Percentiles rank a stretch among this genome's conserved stretches.
These are phyloP conservation scores for Caenorhabditis zanzibari DNA, from an alignment of 2,888 invertebrate species.

Conservation along the genomic window DNA sequence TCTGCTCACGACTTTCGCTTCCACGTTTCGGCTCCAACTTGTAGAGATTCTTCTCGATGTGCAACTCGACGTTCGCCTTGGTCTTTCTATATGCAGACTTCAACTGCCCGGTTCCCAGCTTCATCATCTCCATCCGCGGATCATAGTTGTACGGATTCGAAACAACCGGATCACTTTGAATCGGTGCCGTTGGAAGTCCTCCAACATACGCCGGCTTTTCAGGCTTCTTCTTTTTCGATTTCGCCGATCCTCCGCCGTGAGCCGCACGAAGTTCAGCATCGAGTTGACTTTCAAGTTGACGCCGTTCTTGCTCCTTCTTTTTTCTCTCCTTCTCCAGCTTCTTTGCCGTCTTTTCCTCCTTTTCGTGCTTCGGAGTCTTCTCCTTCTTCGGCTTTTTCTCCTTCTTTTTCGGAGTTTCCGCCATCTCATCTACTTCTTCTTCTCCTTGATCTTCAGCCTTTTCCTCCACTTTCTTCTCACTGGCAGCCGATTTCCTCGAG, in stretches of 20 bases:
- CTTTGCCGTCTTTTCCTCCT: conserved; percentile 12
- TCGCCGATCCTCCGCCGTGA: conserved; percentile 51
- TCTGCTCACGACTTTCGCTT: conserved; percentile 39
- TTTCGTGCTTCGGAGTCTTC: background rate
- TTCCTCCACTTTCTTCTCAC: background rate
- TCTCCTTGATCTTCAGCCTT: background rate
- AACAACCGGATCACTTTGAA: conserved; percentile 64
- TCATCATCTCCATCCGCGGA: conserved; percentile 72
- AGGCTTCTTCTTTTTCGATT: conserved; percentile 68
- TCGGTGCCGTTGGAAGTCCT: conserved; percentile 65
- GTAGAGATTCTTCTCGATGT: conserved; percentile 68
- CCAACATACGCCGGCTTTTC: conserved; percentile 69
- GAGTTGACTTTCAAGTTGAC: conserved; percentile 33
- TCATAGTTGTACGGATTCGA: conserved; percentile 75
- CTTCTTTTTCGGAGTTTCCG: conserved; percentile 25
- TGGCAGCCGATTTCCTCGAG: conserved; percentile 13
- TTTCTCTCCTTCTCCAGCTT: conserved; percentile 7
- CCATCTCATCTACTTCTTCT: background rate
- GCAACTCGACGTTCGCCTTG: conserved; percentile 66
- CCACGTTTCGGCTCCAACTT: conserved; percentile 66
- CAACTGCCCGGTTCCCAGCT: conserved; percentile 72
- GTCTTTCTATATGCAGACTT: conserved; percentile 74
- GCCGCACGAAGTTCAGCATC: conserved; percentile 58
- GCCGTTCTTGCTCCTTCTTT: conserved; percentile 31
- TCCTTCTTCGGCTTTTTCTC: conserved; percentile 30